Base-by-base conservation (phyloP, 2,888 invertebrate genomes). In the Athalia rosae region DNA sequence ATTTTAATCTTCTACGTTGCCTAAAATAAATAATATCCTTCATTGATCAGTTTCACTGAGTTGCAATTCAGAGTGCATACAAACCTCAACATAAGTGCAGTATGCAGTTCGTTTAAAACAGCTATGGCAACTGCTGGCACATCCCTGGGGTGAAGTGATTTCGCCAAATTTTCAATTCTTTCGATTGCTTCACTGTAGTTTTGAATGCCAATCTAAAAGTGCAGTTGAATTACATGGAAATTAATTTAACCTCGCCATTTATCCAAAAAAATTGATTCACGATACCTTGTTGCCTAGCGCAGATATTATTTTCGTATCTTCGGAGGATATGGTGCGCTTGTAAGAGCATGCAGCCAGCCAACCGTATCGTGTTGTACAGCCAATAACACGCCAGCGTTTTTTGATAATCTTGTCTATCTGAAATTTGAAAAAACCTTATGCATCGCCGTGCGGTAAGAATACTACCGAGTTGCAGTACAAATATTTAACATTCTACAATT, bases 381-480 rank as follows among this genome's bases (percentile, higher is more conserved):
- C 80, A 43, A 83, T 82, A 7, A 77, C 77, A 58, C 78, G 77
- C 82, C 82, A 82, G 45, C 81, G 81, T 67, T 82, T 80, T 13
- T 79, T 80, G 6, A 82, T 76, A 11, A 83, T 81, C 76, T 74
- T 81, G 43, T 83, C 80, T 47, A 82, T 66, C 82, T 83, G 63
- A 15, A 77, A 63, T 13, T 47, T 28, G 69, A 66, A 48, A 48
- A 15, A 2, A 48, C 13, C 9, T 6, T 6, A 58, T 9, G 48
- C 48, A 8, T 66, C 48, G 7, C 15, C 13, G 28, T 3, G 45
- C 43, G 15, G 41, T 13, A n/a, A 59, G 41, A 63, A 13, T n/a
- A 63, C n/a, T 6, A 7, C n/a, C n/a, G 47, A 63, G 28, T 4
- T 28, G 28, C 9, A 58, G 8, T 11, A 45, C 8, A 71, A 13